These are phyloP conservation scores for Orestias chungarensis DNA, from an alignment of 2,797 vertebrate species.

Conservation along the genomic window DNA sequence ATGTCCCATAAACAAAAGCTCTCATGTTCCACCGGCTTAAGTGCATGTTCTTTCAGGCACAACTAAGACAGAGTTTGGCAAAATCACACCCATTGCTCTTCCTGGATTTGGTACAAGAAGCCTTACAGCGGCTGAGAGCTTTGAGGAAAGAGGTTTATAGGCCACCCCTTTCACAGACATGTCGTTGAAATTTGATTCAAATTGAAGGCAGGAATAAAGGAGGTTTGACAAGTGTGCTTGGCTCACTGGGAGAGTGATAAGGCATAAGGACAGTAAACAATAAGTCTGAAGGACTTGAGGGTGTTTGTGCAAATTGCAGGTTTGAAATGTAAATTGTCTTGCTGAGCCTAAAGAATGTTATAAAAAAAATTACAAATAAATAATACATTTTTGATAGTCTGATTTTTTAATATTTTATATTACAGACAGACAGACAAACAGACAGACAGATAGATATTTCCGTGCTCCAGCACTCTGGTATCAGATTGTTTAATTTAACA, in stretches of 20 bases:
- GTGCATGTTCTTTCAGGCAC: slow-evolving; percentile 44
- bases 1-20: slow-evolving; percentile 23
- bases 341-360: too few species aligned
- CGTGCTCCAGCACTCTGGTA: too few species aligned
- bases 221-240: slow-evolving; percentile 7
- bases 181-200: slow-evolving; percentile 40
- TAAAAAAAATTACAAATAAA: too few species aligned
- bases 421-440: too few species aligned
- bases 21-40: slow-evolving; percentile 28
- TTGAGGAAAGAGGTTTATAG: slow-evolving; percentile 62
- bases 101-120: slow-evolving; percentile 51
- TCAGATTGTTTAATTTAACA: too few species aligned
- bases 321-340: too few species aligned
- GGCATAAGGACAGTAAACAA: neutral
- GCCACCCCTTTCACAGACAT: slow-evolving; percentile 39
- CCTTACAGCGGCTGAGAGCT: slow-evolving; percentile 45
- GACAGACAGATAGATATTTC: too few species aligned
- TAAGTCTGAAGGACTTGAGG: neutral
- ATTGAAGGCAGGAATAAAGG: neutral
- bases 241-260: neutral
- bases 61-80: slow-evolving; percentile 46
- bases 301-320: neutral
- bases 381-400: too few species aligned
- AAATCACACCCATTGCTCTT: slow-evolving; percentile 40
- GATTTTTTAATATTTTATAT: too few species aligned